Conservation (phyloP, 37 sponge, comb jelly and placozoan genomes). For the Aphrocallistes beatrix region DNA sequence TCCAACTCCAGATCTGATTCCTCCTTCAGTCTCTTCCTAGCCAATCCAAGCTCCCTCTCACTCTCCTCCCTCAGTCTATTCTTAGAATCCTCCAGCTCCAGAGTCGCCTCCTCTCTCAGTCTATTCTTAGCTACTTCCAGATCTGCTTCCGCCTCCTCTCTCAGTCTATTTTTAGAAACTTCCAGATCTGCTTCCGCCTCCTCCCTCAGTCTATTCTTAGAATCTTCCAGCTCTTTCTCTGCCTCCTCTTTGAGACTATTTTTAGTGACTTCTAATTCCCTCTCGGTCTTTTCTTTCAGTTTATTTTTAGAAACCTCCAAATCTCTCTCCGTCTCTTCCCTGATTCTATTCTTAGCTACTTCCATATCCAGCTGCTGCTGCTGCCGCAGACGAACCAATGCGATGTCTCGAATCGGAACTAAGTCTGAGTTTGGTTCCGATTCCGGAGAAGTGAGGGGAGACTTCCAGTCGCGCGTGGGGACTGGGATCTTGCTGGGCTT, state of each 20-base stretch:
- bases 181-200: background rate
- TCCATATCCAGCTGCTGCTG: background rate
- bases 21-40: background rate
- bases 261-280: background rate
- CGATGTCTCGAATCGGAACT: background rate
- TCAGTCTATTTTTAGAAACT: background rate
- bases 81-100: too few relatives aligned
- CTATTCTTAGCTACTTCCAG: background rate
- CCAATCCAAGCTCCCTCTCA: background rate
- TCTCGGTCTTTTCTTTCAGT: background rate
- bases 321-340: background rate
- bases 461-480: background rate
- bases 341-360: background rate
- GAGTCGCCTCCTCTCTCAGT: background rate
- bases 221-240: background rate
- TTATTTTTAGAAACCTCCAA: background rate
- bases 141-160: background rate
- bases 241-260: too few relatives aligned
- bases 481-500: background rate
- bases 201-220: background rate
- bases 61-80: background rate
- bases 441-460: background rate
- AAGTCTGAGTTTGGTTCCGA: background rate
- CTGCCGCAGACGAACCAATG: background rate
- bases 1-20: background rate